Evolutionary conservation across 2,797 vertebrate species (phyloP), one percentile per base, ranked within the genome.

Genomic region (Hippopotamyrus pictus): DNA sequence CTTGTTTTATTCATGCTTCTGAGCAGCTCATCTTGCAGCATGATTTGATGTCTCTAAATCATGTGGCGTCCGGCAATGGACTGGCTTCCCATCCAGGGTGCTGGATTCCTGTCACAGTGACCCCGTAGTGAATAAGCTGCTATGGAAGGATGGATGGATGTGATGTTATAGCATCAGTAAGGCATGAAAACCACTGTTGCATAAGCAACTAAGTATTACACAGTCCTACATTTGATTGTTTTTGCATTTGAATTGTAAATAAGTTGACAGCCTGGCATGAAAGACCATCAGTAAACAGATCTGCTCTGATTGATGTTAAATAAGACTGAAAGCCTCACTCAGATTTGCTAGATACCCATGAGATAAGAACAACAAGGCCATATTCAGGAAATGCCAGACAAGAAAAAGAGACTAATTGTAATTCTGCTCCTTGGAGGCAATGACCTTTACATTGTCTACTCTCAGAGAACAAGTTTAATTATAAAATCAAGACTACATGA

Each of bases 381-480:
- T 88, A 9, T 73, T 44, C 48, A 69, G 14, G n/a, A 82, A 88
- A 85, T 76, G 41, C 22, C 88, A 59, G 54, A 48, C 54, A 65
- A 48, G 57, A 79, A 87, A 48, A 33, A 86, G 86, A 54, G 53
- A 65, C 90, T 92, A 89, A 92, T 93, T 92, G 92, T 86, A 88
- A 92, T 92, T 91, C 93, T 86, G 89, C 90, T 62, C 88, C 87
- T 88, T 57, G 59, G n/a, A 91, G 90, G 88, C 86, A 51, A 89
- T 93, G 91, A 92, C 92, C 91, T 92, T 92, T 91, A 87, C 85
- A 92, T 84, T 92, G 87, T 90, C 76, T 87, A 53, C 89, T 89
- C 88, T 84, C 88, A 85, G 46, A 90, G 89, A 89, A 79, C 88
- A 89, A 91, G 89, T 90, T 90, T 62, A 88, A 91, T 90, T 86